Evolutionary conservation across 2,113 vertebrate genomes (phyloP).

Genomic region (Gymnogyps californianus): DNA sequence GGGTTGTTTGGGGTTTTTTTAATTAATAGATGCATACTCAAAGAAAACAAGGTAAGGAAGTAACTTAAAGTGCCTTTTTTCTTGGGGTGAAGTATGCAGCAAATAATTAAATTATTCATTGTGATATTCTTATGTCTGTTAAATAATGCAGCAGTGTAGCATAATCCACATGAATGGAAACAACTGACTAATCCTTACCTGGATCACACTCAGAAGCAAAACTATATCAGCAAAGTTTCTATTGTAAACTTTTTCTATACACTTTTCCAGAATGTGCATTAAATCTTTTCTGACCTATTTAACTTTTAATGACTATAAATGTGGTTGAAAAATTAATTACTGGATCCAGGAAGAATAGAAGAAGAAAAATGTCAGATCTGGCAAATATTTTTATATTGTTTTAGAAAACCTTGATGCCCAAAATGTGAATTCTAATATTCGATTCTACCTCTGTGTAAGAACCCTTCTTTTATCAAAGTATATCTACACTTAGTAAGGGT

Average conservation of each 20-base stretch:
- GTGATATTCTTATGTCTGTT: neutral
- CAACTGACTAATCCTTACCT: neutral
- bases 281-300: neutral
- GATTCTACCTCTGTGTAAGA: neutral
- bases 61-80: neutral
- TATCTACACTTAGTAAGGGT: neutral
- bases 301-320: neutral
- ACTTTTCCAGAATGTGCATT: neutral
- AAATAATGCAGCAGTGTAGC: neutral
- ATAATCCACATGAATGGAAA: neutral
- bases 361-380: neutral
- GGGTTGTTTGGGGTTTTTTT: neutral
- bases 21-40: neutral
- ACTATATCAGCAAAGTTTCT: neutral
- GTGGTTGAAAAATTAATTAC: neutral
- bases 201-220: neutral
- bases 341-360: neutral
- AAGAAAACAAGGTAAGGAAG: neutral
- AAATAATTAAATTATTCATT: constrained; percentile 23
- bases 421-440: neutral
- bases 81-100: neutral
- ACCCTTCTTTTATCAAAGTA: neutral
- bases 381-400: neutral
- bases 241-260: neutral
- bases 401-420: neutral